These are phyloP conservation scores for Aleiodes sp. DNA, from an alignment of 1,140 invertebrate genomes.

Conservation along the genomic window DNA sequence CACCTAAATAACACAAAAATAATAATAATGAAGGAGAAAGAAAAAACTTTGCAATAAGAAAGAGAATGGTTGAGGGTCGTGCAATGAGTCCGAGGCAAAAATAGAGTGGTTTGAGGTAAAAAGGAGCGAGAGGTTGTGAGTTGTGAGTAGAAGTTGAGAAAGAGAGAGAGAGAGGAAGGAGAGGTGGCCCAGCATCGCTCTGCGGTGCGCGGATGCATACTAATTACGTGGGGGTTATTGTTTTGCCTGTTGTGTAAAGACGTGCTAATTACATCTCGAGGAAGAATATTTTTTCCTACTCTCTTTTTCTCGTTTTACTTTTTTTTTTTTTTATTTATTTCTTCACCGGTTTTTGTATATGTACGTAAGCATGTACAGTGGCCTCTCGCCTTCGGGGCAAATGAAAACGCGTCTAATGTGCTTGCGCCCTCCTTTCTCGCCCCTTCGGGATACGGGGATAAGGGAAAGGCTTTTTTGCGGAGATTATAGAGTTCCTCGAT, in stretches of 20 bases:
- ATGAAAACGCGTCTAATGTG: slow-evolving; percentile 48
- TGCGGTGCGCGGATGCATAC: slow-evolving; percentile 46
- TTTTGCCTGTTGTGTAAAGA: slow-evolving; percentile 52
- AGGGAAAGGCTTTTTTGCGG: slow-evolving; percentile 25
- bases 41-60: not conserved
- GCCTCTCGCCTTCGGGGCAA: slow-evolving; percentile 40
- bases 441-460: not conserved
- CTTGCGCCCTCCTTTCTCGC: slow-evolving; percentile 14
- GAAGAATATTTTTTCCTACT: slow-evolving; percentile 39
- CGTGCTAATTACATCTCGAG: slow-evolving; percentile 62
- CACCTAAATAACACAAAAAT: not conserved
- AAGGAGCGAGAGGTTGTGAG: not conserved
- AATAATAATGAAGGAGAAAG: slow-evolving; percentile 2
- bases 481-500: slow-evolving; percentile 25
- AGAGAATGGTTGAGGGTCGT: not conserved
- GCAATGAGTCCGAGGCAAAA: slow-evolving; percentile 1
- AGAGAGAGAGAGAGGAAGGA: not conserved
- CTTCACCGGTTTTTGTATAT: not conserved
- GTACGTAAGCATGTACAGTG: slow-evolving; percentile 29
- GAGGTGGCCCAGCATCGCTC: slow-evolving; percentile 13
- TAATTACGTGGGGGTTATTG: slow-evolving; percentile 56
- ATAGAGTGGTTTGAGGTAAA: not conserved
- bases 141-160: slow-evolving; percentile 7
- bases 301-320: not conserved
- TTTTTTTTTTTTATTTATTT: no score